phyloP scores from a whole-genome alignment of 2,888 invertebrate genomes.

The Scaptomyza flava region DNA sequence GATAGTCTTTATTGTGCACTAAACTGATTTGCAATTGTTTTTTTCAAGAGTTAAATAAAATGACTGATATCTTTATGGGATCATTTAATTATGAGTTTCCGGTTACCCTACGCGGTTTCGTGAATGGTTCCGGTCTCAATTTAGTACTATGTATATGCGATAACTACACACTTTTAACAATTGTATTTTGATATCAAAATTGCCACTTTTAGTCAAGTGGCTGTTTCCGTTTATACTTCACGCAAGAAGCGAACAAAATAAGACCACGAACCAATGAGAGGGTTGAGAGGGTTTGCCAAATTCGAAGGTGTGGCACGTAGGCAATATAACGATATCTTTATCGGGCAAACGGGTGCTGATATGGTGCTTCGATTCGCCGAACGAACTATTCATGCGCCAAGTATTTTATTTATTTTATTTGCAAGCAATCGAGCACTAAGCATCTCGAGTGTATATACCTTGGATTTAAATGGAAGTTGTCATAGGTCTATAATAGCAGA shows the following conservation, averaged over 20 bases:
- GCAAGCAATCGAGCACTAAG: conserved; percentile 16
- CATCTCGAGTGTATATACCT: conserved; percentile 9
- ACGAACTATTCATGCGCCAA: conserved; percentile 31
- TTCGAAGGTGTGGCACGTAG: conserved; percentile 14
- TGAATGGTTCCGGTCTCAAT: conserved; percentile 28
- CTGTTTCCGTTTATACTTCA: conserved; percentile 45
- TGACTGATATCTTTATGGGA: conserved; percentile 6
- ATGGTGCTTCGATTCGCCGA: neutral
- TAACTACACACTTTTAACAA: conserved; percentile 23
- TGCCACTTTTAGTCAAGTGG: conserved; percentile 7
- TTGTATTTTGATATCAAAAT: conserved; percentile 5
- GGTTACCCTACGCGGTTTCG: neutral
- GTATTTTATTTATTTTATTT: conserved; percentile 23
- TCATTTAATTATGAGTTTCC: conserved; percentile 19
- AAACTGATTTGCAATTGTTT: neutral
- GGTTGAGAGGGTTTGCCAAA: conserved; percentile 1
- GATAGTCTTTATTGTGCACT: neutral
- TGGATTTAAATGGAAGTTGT: conserved; percentile 20
- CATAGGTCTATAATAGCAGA: conserved; percentile 16
- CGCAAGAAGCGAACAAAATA: neutral
- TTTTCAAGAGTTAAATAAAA: neutral
- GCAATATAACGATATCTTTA: conserved; percentile 31
- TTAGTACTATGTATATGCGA: neutral
- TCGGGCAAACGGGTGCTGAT: conserved; percentile 19
- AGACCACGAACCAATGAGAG: neutral